Evolutionary conservation across 2,797 vertebrate species (phyloP).

Genomic region (Syngnathus acus): DNA sequence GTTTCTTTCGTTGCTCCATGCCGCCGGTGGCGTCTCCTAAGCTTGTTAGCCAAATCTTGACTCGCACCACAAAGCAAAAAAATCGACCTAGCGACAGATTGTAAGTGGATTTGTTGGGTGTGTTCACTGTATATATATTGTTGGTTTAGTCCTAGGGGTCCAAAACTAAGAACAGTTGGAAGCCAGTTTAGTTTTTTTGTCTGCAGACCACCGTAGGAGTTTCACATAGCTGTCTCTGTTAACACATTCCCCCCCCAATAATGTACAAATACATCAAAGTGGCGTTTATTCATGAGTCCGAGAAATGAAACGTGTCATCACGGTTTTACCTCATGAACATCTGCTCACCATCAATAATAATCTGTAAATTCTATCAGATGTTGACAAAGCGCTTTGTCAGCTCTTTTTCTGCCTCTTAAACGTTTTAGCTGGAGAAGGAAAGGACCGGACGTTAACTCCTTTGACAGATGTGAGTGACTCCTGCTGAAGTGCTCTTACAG

Average conservation of each 20-base stretch:
- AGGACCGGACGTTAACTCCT: neutral
- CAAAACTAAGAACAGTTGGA: no score
- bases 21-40: no score
- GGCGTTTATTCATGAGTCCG: neutral
- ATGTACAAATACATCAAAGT: neutral
- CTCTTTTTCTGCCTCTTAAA: slow-evolving; percentile 2
- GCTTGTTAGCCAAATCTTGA: no score
- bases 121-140: no score
- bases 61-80: no score
- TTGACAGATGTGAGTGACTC: slow-evolving; percentile 1
- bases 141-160: no score
- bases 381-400: slow-evolving; percentile 3
- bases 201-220: neutral
- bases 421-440: neutral
- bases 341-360: neutral
- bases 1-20: neutral
- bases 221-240: neutral
- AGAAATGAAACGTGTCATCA: neutral
- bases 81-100: no score
- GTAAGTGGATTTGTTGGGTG: no score
- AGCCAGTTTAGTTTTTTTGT: no score
- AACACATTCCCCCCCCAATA: neutral
- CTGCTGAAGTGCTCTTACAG: neutral
- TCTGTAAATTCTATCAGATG: slow-evolving; percentile 4
- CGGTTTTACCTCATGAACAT: neutral